Conservation (phyloP, 2,113 vertebrate species). For the Pogonocichla stellata region DNA sequence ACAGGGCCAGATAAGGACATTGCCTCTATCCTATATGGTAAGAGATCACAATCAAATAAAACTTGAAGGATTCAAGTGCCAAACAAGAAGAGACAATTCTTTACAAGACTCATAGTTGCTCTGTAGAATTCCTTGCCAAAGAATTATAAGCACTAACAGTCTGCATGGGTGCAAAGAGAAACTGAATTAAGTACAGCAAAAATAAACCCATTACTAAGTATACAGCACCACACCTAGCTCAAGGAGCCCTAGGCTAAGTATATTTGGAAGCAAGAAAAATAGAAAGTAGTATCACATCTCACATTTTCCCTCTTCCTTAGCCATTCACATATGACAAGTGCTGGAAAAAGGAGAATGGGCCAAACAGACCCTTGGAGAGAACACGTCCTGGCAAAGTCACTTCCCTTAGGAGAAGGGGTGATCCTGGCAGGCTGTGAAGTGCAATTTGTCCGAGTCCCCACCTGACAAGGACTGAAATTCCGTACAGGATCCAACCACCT, state of each 20-base stretch:
- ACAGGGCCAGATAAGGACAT: not conserved
- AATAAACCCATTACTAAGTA: not conserved
- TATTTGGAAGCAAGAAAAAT: not conserved
- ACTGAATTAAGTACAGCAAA: fast-evolving
- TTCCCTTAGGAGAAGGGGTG: not conserved
- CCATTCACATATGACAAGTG: not conserved
- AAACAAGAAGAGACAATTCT: not conserved
- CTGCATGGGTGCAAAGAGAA: not conserved
- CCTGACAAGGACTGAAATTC: not conserved
- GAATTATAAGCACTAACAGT: not conserved
- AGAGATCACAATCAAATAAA: not conserved
- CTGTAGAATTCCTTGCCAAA: not conserved
- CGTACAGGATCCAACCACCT: not conserved
- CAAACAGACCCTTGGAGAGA: not conserved
- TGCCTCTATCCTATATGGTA: not conserved
- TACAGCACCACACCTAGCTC: not conserved
- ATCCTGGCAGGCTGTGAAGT: not conserved
- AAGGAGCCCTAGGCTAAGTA: not conserved
- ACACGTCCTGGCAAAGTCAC: not conserved
- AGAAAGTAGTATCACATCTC: not conserved
- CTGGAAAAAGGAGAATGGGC: not conserved
- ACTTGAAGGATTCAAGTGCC: not conserved
- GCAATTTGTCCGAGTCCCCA: not conserved
- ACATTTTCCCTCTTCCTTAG: not conserved
- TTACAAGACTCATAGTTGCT: not conserved